Base-by-base conservation (phyloP, 2,888 invertebrate species). In the Sacculina carcini region DNA sequence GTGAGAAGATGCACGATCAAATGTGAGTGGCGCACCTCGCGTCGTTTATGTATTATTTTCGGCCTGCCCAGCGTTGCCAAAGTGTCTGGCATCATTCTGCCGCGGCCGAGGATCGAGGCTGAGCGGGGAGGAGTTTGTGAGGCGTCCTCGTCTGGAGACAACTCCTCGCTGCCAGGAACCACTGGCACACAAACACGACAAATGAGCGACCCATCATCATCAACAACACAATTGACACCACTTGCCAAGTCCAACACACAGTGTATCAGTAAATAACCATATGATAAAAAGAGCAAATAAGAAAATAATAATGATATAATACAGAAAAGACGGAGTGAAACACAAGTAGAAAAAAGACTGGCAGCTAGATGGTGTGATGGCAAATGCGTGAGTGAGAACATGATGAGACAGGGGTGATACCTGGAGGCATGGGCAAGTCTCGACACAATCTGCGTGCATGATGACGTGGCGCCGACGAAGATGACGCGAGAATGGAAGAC, bases 351-450 rank as follows among this genome's bases (percentile, higher is more conserved):
- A n/a, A n/a, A n/a, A n/a, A n/a, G n/a, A n/a, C n/a, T n/a, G n/a
- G n/a, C n/a, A n/a, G n/a, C n/a, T n/a, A n/a, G n/a, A n/a, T n/a
- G 6, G 2, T 10, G 19, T 6, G 19, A 16, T 6, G 38, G 7
- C 38, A 38, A 2, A 19, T 3, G 9, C 38, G 38, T 21, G 21
- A 1, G 38, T 16, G 21, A 7, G 9, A 7, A n/a, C 2, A 7
- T 16, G 1, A 16, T 38, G 9, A 21, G 19, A 2, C 3, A 36
- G n/a, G n/a, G 34, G n/a, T 5, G 14, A 64, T 64, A 80, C 80
- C 78, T 56, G 89, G 89, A 28, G 90, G 92, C 82, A 92, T 83
- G 0, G 92, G 92, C 55, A 92, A 69, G 67, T 86, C 87, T 68
- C 83, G 82, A n/a, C n/a, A n/a, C n/a, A n/a, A n/a, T n/a, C n/a